Evolutionary conservation across 2,113 vertebrate species (phyloP), one percentile per base, ranked within the genome.

Genomic region (Cephalopterus ornatus): DNA sequence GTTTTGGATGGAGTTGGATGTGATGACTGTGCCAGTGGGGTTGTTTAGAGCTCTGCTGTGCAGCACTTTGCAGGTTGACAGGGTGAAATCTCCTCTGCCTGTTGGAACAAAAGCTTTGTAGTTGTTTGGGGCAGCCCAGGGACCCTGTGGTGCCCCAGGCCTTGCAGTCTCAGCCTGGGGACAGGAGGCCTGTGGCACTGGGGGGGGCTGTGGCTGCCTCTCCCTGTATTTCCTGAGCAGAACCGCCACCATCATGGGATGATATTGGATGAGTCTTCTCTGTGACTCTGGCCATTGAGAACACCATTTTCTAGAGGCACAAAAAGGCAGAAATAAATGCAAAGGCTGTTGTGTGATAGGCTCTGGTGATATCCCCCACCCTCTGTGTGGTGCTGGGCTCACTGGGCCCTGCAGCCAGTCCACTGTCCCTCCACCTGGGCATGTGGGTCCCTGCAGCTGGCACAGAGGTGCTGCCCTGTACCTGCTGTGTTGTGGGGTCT

Each of bases 1-100:
- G 33, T 58, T 49, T 53, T 1, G 2, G 37, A 2, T 3, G 6
- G 21, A 49, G 41, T 2, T 7, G 18, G 28, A 12, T 4, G 2
- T 0, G 1, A 9, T 44, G 1, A 3, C 28, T 19, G 46, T 4
- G 46, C 62, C 33, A 16, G 20, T 3, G 2, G 1, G 1, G 42
- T 37, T 67, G 30, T 50, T 71, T 26, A 13, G 63, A 71, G 50
- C 44, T 56, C 66, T 68, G 61, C 47, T 32, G 35, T 17, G 39
- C 62, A 16, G 56, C 22, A 1, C n/a, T 59, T 81, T 42, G 14
- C 58, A 12, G 37, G 39, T 8, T 42, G 56, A 33, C 1, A 2
- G 37, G 4, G 0, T n/a, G 58, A n/a, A 22, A 17, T 26, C 53
- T 53, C 41, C 49, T 65, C 50, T 74, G 30, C 56, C 68, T 68